phyloP scores from a whole-genome alignment of 2,113 vertebrate species.

The Porphyrio hochstetteri region DNA sequence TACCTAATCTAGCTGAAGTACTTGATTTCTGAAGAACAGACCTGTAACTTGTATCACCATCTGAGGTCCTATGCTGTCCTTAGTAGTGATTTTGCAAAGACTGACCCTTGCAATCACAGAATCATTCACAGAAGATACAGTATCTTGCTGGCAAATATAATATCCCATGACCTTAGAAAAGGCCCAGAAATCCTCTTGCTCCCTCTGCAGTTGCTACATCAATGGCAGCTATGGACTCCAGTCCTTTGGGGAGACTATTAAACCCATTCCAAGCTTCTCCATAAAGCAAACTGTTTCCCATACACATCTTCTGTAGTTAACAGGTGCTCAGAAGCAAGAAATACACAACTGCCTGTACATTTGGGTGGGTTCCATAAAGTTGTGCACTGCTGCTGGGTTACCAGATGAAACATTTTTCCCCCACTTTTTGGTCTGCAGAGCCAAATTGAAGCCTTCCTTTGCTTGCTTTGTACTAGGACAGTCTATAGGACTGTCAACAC shows the following conservation, averaged over 20 bases:
- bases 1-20: background rate
- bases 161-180: background rate
- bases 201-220: fast-evolving
- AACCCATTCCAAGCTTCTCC: background rate
- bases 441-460: background rate
- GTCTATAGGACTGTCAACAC: background rate
- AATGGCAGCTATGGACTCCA: background rate
- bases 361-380: background rate
- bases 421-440: background rate
- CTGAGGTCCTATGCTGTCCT: background rate
- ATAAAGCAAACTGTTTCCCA: background rate
- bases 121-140: background rate
- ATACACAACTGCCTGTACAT: background rate
- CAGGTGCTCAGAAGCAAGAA: background rate
- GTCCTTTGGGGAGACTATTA: background rate
- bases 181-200: background rate
- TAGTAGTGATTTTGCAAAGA: background rate
- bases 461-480: background rate
- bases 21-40: background rate
- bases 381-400: background rate
- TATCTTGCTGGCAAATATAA: background rate
- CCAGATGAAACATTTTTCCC: background rate
- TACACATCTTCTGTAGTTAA: background rate
- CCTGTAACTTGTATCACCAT: too few relatives aligned
- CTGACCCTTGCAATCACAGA: background rate